Base-by-base conservation (phyloP, 2,888 invertebrate species). In the Drosophila villosipedis region DNA sequence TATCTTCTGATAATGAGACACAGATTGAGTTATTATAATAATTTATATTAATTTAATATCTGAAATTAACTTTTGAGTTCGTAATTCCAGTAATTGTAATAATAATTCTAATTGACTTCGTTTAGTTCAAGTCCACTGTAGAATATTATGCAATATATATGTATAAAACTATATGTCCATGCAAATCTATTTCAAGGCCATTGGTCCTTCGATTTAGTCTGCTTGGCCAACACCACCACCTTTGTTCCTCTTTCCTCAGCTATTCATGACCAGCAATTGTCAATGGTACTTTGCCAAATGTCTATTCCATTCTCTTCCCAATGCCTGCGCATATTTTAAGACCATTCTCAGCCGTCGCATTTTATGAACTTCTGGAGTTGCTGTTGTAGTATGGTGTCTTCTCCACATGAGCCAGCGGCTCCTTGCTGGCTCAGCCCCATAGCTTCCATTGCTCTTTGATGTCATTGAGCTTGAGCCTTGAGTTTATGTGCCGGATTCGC, bases 401-500 rank as follows among this genome's bases (percentile, higher is more conserved):
- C 66, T 73, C 73, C 67, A 60, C 63, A 73, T 71, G 76, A 69
- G 64, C 22, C 65, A 74, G 66, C 65, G 64, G 68, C 54, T 55
- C 28, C 39, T 60, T 10, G 60, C 52, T 74, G 25, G 37, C 41
- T 22, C 47, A 47, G 47, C 47, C 25, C 28, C 28, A 14, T 5
- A 12, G 14, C 19, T 19, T 39, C 10, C 25, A 47, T 9, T 39
- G 14, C 28, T 59, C 67, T 86, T 71, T 65, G 59, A 70, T 68
- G 77, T 47, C 43, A 52, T 39, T 64, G 59, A 57, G 66, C 64
- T 50, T 49, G 41, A 54, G 60, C 54, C 63, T 58, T 58, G 62
- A 73, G 73, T 79, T 81, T 81, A 76, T 80, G 78, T 63, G 58
- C 47, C 58, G 64, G 61, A 70, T 69, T 67, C 50, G 70, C 71